A percentile compares a stretch with the other conserved stretches of the same genome.
Evolutionary conservation across 2,888 invertebrate genomes (phyloP).

Genomic region (Prenolepis imparis): DNA sequence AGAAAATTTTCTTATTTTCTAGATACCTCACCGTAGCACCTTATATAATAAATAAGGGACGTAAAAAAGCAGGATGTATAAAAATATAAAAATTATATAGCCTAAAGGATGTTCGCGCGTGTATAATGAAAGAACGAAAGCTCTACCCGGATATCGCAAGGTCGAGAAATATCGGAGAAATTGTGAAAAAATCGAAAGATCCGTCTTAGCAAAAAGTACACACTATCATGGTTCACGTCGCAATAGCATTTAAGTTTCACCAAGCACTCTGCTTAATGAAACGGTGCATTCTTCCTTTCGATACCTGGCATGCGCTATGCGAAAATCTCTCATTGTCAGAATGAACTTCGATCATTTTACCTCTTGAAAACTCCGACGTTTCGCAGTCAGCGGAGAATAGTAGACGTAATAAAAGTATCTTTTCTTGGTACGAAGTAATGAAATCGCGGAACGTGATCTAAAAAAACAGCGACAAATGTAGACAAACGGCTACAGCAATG

Average conservation of each 20-base stretch:
- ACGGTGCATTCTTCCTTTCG: background rate
- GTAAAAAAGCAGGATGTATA: background rate
- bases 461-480: conserved; percentile 45
- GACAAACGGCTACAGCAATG: conserved; percentile 37
- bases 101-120: background rate
- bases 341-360: background rate
- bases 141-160: background rate
- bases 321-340: background rate
- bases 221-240: background rate
- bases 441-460: conserved; percentile 1
- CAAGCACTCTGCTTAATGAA: background rate
- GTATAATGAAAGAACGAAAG: background rate
- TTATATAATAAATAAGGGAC: background rate
- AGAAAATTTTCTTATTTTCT: background rate
- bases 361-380: background rate
- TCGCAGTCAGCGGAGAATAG: background rate
- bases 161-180: background rate
- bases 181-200: background rate
- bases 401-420: conserved; percentile 43
- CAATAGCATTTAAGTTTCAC: background rate
- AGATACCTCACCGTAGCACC: background rate
- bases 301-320: background rate
- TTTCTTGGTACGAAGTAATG: conserved; percentile 22
- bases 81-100: background rate
- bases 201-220: background rate